Evolutionary conservation across 2,797 vertebrate species (phyloP).

Genomic region (Notolepis coatsorum): DNA sequence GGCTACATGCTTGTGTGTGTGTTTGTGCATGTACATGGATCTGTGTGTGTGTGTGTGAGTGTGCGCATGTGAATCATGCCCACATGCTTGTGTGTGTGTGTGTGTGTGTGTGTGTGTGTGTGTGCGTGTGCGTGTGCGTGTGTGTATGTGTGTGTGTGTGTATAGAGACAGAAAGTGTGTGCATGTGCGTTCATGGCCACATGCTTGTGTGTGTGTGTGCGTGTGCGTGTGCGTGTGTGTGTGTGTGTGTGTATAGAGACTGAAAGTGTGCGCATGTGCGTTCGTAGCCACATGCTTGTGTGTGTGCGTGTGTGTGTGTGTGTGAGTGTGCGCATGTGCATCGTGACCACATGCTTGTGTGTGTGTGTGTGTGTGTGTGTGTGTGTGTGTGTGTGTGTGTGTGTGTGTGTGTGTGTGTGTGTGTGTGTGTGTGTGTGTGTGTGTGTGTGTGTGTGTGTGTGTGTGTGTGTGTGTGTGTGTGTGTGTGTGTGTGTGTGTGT

Average conservation of each 20-base stretch:
- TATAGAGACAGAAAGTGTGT: no score
- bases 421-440: neutral
- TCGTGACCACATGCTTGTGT: no score
- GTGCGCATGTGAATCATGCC: constrained; percentile 36
- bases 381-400: neutral
- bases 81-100: constrained; percentile 29
- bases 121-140: neutral
- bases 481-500: constrained; percentile 14
- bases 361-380: neutral
- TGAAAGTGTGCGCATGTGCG: neutral
- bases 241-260: neutral
- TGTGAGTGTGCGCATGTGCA: neutral
- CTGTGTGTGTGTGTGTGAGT: constrained; percentile 40
- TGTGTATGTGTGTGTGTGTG: neutral
- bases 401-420: neutral
- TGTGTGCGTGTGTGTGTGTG: neutral
- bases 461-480: neutral
- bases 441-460: constrained; percentile 21
- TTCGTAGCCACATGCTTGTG: neutral
- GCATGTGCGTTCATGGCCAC: no score
- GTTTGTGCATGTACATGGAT: constrained; percentile 25
- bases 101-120: neutral
- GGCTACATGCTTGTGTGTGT: no score
- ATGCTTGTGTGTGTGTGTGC: neutral
- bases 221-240: neutral